These are phyloP conservation scores for Lomographa bimaculata DNA, from an alignment of 2,888 invertebrate genomes.

Conservation along the genomic window DNA sequence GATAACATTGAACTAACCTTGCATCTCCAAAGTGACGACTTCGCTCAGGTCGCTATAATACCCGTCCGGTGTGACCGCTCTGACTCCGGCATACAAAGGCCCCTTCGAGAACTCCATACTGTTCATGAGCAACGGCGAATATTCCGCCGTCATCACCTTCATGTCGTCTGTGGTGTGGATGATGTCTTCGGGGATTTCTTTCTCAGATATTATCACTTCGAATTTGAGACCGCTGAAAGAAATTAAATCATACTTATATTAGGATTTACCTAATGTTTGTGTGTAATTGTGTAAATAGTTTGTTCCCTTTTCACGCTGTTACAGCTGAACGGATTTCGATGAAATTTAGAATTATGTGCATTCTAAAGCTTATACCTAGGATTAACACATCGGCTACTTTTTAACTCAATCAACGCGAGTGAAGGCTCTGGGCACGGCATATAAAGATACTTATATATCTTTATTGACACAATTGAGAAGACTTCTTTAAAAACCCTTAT, in stretches of 20 bases:
- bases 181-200: conserved; percentile 74
- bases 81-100: conserved; percentile 86
- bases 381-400: too few species aligned
- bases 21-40: conserved; percentile 66
- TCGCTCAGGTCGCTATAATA: conserved; percentile 86
- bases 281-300: too few species aligned
- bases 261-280: too few species aligned
- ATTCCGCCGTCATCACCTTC: conserved; percentile 61
- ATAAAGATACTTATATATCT: too few species aligned
- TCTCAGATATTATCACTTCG: conserved; percentile 85
- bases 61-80: conserved; percentile 83
- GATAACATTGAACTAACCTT: conserved; percentile 68
- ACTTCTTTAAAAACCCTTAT: too few species aligned
- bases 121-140: conserved; percentile 82
- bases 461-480: too few species aligned
- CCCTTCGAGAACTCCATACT: conserved; percentile 61
- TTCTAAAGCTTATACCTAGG: too few species aligned
- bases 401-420: too few species aligned
- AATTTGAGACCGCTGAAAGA: conserved; percentile 69
- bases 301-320: too few species aligned
- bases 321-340: too few species aligned
- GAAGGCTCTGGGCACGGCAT: too few species aligned
- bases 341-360: too few species aligned
- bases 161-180: conserved; percentile 61
- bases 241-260: conserved; percentile 1